Evolutionary conservation across 2,113 vertebrate species (phyloP), one percentile per base, ranked within the genome.

Genomic region (Perognathus longimembris): DNA sequence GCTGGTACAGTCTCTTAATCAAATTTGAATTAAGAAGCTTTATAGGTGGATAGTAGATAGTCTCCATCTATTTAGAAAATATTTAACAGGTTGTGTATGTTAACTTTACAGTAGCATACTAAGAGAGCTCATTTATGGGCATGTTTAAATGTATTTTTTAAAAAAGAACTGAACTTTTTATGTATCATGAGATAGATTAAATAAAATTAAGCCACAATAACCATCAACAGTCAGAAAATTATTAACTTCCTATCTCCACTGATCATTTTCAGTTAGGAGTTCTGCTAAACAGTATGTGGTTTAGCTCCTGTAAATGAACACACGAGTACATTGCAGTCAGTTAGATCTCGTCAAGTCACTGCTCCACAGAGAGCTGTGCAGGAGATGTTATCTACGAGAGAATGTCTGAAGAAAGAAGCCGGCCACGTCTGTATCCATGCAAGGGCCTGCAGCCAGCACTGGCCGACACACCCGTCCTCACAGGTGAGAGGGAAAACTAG

Each of bases 171-270:
- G 38, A 92, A 88, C 11, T 86, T 85, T 86, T 96, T 86, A 36
- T 92, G 90, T 86, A 57, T 87, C 84, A 78, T 81, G 59, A 84
- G 86, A 91, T 89, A 57, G 54, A 75, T 87, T 89, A 80, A 93
- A 84, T 87, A 69, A 93, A 86, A 85, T 86, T 88, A 92, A 89
- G 61, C 30, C 57, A 73, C 64, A 90, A 69, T 82, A 76, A 82
- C 73, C 69, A 8, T 92, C 70, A 89, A 87, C 6, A 94, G 69
- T 54, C 30, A 74, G 88, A 80, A 92, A 87, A 90, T 15, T 61
- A 91, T 45, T 92, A 90, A 90, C 38, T n/a, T 74, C 1, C 11
- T 71, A 64, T 83, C 14, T 64, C 71, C 9, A 77, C 73, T 67
- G n/a, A 6, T 75, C 28, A 74, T 89, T 95, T 86, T 90, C 69